phyloP scores from a whole-genome alignment of 2,888 invertebrate genomes.

The Neoitamus cyanurus region DNA sequence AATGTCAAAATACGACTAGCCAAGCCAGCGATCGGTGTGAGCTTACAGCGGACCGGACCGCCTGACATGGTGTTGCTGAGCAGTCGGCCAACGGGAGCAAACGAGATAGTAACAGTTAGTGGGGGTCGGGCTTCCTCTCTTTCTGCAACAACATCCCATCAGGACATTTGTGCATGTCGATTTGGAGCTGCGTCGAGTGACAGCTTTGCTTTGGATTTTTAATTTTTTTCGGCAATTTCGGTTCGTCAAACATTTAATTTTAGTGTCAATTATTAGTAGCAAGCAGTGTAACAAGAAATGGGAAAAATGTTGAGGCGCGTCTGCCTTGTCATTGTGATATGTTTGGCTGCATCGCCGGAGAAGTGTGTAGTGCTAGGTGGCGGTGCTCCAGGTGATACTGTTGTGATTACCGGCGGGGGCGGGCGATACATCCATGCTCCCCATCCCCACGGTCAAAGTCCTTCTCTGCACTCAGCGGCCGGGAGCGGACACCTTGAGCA shows the following conservation, averaged over 20 bases:
- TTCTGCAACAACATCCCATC: not conserved
- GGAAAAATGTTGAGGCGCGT: conserved; percentile 53
- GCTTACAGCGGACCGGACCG: conserved; percentile 14
- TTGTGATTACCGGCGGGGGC: conserved; percentile 53
- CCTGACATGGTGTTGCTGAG: not conserved
- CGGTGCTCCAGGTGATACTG: conserved; percentile 57
- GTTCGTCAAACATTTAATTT: not conserved
- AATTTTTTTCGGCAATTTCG: not conserved
- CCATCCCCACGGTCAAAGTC: conserved; percentile 54
- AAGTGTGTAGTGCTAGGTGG: conserved; percentile 56
- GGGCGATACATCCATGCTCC: conserved; percentile 51
- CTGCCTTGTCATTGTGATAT: conserved; percentile 55
- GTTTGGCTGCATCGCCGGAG: conserved; percentile 55
- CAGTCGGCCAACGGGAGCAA: not conserved
- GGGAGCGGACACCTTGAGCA: conserved; percentile 58
- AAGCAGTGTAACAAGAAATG: conserved; percentile 25
- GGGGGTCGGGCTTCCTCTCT: not conserved
- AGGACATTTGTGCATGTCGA: not conserved
- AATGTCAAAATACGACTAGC: conserved; percentile 29
- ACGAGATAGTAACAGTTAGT: conserved; percentile 1
- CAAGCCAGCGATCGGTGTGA: not conserved
- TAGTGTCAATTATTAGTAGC: not conserved
- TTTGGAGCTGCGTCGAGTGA: not conserved
- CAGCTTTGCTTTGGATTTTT: not conserved
- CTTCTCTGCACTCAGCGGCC: conserved; percentile 50